Evolutionary conservation across 2,113 vertebrate species (phyloP).

Genomic region (Nymphicus hollandicus): DNA sequence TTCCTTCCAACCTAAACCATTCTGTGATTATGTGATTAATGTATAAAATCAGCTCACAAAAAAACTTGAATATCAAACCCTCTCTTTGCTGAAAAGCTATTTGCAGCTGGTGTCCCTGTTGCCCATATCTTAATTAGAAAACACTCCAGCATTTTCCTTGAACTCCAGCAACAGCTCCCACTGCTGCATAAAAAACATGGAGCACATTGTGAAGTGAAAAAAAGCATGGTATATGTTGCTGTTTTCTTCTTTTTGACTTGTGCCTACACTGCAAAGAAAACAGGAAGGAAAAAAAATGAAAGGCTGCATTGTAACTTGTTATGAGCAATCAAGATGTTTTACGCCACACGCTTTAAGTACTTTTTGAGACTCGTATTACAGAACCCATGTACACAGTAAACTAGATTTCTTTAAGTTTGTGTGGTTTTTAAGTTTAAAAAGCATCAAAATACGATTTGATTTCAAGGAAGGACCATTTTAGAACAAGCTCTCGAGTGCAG

Average conservation of each 20-base stretch:
- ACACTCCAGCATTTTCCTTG: not conserved
- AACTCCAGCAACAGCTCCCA: not conserved
- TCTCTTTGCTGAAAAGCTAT: not conserved
- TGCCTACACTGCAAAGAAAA: not conserved
- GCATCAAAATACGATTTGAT: not conserved
- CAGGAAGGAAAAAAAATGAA: not conserved
- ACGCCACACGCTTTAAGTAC: not conserved
- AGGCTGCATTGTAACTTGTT: not conserved
- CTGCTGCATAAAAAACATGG: not conserved
- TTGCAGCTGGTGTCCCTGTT: not conserved
- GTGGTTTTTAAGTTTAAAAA: not conserved
- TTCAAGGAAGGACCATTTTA: not conserved
- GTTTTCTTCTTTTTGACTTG: not conserved
- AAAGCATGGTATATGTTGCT: not conserved
- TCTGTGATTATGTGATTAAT: not conserved
- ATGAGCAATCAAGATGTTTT: not conserved
- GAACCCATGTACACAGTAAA: not conserved
- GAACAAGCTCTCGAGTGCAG: not conserved
- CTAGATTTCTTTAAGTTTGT: not conserved
- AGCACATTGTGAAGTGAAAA: not conserved
- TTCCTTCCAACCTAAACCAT: not conserved
- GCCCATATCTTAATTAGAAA: constrained; percentile 20
- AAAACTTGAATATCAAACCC: not conserved
- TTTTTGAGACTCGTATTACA: not conserved
- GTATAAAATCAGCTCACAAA: not conserved